Evolutionary conservation across 2,797 vertebrate genomes (phyloP).

Genomic region (Phalloptychus januarius): DNA sequence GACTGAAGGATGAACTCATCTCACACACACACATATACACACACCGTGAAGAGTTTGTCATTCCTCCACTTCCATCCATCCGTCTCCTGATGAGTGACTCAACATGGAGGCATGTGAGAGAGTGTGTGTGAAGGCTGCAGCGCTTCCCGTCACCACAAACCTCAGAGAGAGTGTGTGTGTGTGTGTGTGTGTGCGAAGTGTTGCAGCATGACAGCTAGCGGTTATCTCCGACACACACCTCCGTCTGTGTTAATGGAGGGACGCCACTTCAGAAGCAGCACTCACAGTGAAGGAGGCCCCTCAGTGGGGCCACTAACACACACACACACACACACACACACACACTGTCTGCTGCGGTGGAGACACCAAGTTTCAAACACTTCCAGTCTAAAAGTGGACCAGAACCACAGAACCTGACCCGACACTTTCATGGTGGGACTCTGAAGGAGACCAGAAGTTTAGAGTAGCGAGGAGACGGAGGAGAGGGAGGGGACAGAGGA

Average conservation of each 20-base stretch:
- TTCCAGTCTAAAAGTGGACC: conserved; percentile 7
- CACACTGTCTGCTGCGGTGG: background rate
- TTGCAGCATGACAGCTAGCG: conserved; percentile 62
- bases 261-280: conserved; percentile 67
- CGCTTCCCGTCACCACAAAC: conserved; percentile 13
- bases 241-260: conserved; percentile 76
- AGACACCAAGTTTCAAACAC: background rate
- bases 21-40: conserved; percentile 26
- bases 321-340: background rate
- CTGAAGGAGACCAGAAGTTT: too few relatives aligned
- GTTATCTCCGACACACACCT: conserved; percentile 78
- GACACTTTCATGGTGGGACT: too few relatives aligned
- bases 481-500: too few relatives aligned
- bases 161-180: conserved; percentile 30
- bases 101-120: conserved; percentile 63
- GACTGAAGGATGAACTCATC: conserved; percentile 19
- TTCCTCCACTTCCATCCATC: conserved; percentile 25
- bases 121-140: conserved; percentile 58
- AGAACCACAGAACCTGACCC: background rate
- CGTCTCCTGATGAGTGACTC: conserved; percentile 56
- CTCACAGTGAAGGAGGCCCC: conserved; percentile 41
- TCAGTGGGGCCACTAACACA: conserved; percentile 35
- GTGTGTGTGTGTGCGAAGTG: conserved; percentile 35
- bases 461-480: too few relatives aligned
- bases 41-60: conserved; percentile 19